Conservation (phyloP, 2,113 vertebrate species). For the Morone saxatilis region DNA sequence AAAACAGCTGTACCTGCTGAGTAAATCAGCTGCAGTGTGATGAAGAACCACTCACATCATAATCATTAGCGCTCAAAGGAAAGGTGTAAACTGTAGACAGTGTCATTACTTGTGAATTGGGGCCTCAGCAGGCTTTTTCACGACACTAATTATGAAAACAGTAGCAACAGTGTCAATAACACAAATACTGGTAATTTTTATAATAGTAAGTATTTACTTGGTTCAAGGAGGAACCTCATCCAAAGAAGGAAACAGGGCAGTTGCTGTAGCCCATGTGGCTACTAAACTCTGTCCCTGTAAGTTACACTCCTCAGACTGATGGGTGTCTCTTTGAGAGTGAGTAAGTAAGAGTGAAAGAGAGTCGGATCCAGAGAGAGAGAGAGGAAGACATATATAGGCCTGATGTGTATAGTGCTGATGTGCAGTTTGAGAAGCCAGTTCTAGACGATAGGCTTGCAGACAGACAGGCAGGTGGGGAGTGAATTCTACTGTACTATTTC, state of each 20-base stretch:
- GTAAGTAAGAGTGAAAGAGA: constrained; percentile 13
- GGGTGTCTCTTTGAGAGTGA: constrained; percentile 19
- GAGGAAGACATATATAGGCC: constrained; percentile 30
- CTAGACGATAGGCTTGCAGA: constrained; percentile 39
- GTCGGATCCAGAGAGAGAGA: constrained; percentile 9
- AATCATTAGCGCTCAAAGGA: not conserved
- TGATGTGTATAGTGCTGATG: constrained; percentile 63
- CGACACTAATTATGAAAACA: constrained; percentile 16
- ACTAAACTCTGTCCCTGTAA: constrained; percentile 17
- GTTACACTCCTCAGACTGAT: constrained; percentile 12
- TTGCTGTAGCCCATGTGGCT: not conserved
- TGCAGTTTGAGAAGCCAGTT: constrained; percentile 60
- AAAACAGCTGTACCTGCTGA: constrained; percentile 13
- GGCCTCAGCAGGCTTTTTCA: not conserved
- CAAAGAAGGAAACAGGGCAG: not conserved
- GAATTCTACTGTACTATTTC: constrained; percentile 65
- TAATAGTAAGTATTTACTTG: not conserved
- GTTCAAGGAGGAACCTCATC: not conserved
- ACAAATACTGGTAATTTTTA: not conserved
- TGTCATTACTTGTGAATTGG: not conserved
- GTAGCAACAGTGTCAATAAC: not conserved
- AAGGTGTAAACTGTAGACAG: not conserved
- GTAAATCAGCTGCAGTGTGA: not conserved
- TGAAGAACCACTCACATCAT: not conserved
- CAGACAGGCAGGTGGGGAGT: constrained; percentile 42